These are phyloP conservation scores for Trichomalopsis sarcophagae DNA, from an alignment of 1,140 invertebrate species.

Conservation along the genomic window DNA sequence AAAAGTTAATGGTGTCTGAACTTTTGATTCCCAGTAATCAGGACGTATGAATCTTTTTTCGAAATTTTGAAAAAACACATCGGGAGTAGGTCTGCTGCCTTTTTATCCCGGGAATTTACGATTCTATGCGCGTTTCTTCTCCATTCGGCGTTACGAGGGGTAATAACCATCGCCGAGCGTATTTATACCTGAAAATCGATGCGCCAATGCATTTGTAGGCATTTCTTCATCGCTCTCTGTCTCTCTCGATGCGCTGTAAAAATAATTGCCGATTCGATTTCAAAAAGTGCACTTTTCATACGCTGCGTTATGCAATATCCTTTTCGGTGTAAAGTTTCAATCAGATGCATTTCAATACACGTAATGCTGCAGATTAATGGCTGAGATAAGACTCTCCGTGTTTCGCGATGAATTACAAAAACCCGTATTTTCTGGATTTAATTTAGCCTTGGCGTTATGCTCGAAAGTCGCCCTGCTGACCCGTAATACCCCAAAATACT, in stretches of 20 bases:
- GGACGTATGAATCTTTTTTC: neutral
- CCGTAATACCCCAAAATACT: neutral
- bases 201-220: too few relatives aligned
- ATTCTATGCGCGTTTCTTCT: conserved; percentile 14
- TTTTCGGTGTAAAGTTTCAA: neutral
- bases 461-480: neutral
- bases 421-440: neutral
- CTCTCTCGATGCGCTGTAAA: too few relatives aligned
- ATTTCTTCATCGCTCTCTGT: too few relatives aligned
- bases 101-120: conserved; percentile 7
- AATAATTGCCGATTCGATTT: too few relatives aligned
- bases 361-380: neutral
- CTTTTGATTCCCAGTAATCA: neutral
- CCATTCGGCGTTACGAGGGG: conserved; percentile 19
- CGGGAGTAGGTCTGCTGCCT: neutral
- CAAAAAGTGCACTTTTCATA: neutral
- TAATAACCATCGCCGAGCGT: conserved; percentile 8
- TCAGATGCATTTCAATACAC: neutral
- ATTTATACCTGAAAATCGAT: conserved; percentile 22
- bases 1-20: neutral
- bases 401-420: neutral
- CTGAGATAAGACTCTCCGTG: neutral
- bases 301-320: neutral
- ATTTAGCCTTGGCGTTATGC: neutral
- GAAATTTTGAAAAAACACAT: neutral